Conservation (phyloP, 2,113 vertebrate species). For the Sprattus sprattus region DNA sequence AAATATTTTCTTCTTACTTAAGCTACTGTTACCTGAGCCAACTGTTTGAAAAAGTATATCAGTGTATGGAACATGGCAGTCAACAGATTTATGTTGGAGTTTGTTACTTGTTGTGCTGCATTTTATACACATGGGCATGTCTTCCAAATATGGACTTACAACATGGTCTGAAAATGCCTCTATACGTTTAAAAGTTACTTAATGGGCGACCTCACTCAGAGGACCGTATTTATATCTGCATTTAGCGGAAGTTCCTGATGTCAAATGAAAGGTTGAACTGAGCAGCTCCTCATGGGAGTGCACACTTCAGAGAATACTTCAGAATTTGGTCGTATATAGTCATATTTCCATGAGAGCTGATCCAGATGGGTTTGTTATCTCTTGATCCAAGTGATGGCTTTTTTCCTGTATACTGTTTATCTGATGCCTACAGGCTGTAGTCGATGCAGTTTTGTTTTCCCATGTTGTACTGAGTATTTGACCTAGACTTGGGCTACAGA, state of each 20-base stretch:
- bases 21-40: neutral
- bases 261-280: neutral
- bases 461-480: neutral
- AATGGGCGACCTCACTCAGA: neutral
- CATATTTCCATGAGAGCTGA: neutral
- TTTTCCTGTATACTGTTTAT: neutral
- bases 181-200: neutral
- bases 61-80: neutral
- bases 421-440: neutral
- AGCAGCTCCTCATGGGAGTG: neutral
- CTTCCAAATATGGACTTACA: neutral
- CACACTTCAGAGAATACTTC: neutral
- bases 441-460: neutral
- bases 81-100: neutral
- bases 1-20: neutral
- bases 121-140: neutral
- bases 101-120: neutral
- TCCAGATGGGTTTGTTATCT: neutral
- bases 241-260: neutral
- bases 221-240: too few species aligned
- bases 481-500: neutral
- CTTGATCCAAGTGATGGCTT: neutral
- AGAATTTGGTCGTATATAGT: neutral
- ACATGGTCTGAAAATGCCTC: neutral
- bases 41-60: neutral